Conservation (phyloP, 2,888 invertebrate genomes). For the Abrostola tripartita region DNA sequence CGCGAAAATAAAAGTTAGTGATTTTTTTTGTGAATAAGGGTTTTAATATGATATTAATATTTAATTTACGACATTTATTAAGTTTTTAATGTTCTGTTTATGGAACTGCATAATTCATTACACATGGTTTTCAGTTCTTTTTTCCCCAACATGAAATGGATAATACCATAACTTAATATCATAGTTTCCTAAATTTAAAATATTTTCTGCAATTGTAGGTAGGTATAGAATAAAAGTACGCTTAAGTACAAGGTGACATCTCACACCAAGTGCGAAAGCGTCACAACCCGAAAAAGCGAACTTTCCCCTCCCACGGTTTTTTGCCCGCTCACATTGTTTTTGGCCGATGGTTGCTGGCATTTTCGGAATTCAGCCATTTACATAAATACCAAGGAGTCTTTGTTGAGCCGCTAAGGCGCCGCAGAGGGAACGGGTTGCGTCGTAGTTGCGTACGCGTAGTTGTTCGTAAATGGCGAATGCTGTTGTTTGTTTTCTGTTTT, state of each 20-base stretch:
- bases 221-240: conserved; percentile 10
- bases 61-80: not conserved
- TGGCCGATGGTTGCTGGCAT: conserved; percentile 76
- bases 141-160: too few species aligned
- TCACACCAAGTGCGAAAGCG: conserved; percentile 65
- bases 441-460: conserved; percentile 59
- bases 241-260: conserved; percentile 55
- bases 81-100: not conserved
- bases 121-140: too few species aligned
- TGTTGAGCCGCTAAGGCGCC: conserved; percentile 85
- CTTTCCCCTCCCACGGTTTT: conserved; percentile 82
- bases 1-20: conserved; percentile 43
- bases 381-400: conserved; percentile 84
- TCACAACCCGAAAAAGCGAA: conserved; percentile 78
- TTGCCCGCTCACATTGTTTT: conserved; percentile 77
- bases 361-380: conserved; percentile 86
- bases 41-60: not conserved
- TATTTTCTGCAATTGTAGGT: not conserved
- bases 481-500: conserved; percentile 68
- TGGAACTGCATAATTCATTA: too few species aligned
- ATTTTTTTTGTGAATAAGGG: conserved; percentile 42
- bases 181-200: not conserved
- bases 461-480: conserved; percentile 66
- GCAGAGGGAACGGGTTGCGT: conserved; percentile 68
- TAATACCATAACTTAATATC: too few species aligned